Conservation (phyloP, 2,888 invertebrate species). For the Pyrrhosoma nymphula region DNA sequence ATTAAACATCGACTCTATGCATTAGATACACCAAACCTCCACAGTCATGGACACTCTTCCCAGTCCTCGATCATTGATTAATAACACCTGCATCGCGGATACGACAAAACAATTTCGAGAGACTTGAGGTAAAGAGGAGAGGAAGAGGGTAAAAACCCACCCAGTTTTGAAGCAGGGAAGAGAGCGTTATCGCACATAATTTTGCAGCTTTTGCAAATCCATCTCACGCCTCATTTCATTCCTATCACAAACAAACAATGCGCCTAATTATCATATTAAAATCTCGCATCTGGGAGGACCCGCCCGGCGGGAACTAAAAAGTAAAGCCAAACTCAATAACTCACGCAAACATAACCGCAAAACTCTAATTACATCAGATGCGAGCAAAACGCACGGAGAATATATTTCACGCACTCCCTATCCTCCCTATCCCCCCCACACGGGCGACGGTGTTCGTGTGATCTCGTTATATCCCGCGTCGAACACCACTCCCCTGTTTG, state of each 20-base stretch:
- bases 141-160: no score
- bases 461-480: not conserved
- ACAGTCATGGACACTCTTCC: no score
- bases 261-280: constrained; percentile 3
- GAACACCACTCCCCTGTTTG: not conserved
- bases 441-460: not conserved
- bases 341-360: not conserved
- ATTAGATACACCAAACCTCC: no score
- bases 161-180: no score
- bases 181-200: not conserved
- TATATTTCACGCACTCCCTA: not conserved
- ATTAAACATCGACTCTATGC: no score
- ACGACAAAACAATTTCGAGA: no score
- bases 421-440: no score
- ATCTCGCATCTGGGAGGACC: not conserved
- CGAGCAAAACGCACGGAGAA: not conserved
- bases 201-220: not conserved
- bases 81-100: no score
- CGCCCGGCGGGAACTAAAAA: not conserved
- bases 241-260: not conserved
- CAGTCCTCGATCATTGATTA: no score
- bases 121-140: no score
- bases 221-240: not conserved
- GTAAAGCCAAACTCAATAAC: not conserved
- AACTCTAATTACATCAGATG: not conserved